Evolutionary conservation across 1,140 invertebrate species (phyloP), one percentile per base, ranked within the genome.

Genomic region (Halictus rubicundus): DNA sequence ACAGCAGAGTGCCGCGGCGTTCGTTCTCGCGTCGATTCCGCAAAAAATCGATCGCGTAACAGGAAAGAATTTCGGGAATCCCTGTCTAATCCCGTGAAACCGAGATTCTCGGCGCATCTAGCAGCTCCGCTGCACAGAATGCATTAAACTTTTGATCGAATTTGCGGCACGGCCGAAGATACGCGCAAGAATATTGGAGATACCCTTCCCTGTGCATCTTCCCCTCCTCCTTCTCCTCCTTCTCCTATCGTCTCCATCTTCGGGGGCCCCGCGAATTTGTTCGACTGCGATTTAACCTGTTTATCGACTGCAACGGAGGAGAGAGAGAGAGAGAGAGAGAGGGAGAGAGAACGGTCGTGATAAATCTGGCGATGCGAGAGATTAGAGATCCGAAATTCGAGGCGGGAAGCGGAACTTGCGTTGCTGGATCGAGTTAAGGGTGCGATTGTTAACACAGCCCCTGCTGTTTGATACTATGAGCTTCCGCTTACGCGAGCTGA

Each of bases 41-140:
- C 46, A 9, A 14, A 8, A 21, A 23, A 69, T n/a, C 23, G 74
- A 60, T 19, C 14, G 3, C 14, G 21, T 9, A 16, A 39, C 25
- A 19, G 49, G 57, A 27, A 63, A 37, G 25, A 63, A 27, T 27
- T 37, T 63, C 60, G 3, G 9, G 10, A 39, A 23, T 32, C 14
- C 9, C 23, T 10, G 2, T 76, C 64, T 77, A 69, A 76, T 76
- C 59, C 49, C 74, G 10, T 3, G 32, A 57, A 59, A 57, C 27
- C 57, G 21, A 57, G 21, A 57, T n/a, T n/a, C n/a, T n/a, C 19
- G 54, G 54, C 1, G 54, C 14, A 16, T 16, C 49, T 1, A 14
- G 42, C 42, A 46, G 49, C 54, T 9, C 8, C 54, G 54, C 5
- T 12, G 4, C 52, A 9, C 42, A 42, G 54, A 57, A 57, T 9